Evolutionary conservation across 2,888 invertebrate species (phyloP), one percentile per base, ranked within the genome.

Genomic region (Pollenia griseotomentosa): DNA sequence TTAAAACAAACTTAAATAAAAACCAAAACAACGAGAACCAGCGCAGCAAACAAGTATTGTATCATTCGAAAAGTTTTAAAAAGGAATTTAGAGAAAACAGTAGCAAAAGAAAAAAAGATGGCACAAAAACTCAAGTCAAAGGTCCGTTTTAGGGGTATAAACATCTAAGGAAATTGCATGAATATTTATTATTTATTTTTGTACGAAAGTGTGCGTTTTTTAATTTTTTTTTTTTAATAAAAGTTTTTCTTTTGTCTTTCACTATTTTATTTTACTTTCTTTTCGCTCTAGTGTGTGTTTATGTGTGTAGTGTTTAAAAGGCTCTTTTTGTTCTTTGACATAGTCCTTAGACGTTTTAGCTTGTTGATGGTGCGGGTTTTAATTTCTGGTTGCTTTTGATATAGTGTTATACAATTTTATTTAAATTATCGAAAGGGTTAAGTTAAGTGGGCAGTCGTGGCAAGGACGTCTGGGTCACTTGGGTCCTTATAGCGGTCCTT

Each of bases 301-400:
- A 5, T 51, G 1, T 9, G 8, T 2, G 10, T 23, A 0, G 33
- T 33, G 19, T 44, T 44, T n/a, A 11, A 33, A 6, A 71, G 57
- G 23, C 19, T 53, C 11, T 44, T 48, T 78, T 57, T 48, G 33
- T 40, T 66, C 33, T 14, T n/a, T 11, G 9, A n/a, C 33, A 19
- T 57, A 23, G 11, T 44, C 23, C n/a, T 44, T 44, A n/a, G 57
- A 40, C 44, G 57, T 75, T 71, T 55, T 44, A 63, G 14, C 57
- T 65, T 84, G 16, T 44, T 19, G 61, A 33, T 19, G 65, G 48
- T 79, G 65, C 57, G 82, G 71, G 75, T 75, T 70, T 80, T 75
- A 63, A 81, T 85, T 71, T 77, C 71, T 55, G 75, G 70, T 70
- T 82, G 61, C 57, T 48, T 65, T 59, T 19, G 12, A 33, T 33